These are phyloP conservation scores for Agrotis clavis DNA, from an alignment of 2,888 invertebrate species.

Conservation along the genomic window DNA sequence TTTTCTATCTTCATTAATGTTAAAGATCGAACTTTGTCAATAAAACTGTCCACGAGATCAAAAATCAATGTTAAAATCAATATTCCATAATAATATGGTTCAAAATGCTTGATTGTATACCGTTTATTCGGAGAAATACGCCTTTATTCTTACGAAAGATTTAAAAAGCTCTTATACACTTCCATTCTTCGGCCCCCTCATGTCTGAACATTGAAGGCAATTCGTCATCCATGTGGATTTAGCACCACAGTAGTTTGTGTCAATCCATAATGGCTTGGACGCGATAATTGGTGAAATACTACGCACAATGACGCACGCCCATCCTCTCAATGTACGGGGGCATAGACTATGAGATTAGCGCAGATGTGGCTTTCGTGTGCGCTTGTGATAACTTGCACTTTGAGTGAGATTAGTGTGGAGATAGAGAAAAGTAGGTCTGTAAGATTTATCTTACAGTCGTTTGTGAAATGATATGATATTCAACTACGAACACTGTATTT, in stretches of 20 bases:
- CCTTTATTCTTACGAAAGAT: neutral
- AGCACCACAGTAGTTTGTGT: slow-evolving; percentile 78
- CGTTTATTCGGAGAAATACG: neutral
- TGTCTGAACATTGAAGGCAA: slow-evolving; percentile 23
- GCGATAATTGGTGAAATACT: slow-evolving; percentile 87
- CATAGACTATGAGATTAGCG: slow-evolving; percentile 71
- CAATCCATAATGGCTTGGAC: slow-evolving; percentile 80
- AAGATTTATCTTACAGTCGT: too few relatives aligned
- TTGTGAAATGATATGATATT: neutral
- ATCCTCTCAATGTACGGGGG: slow-evolving; percentile 75
- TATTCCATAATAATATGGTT: neutral
- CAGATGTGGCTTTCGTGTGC: slow-evolving; percentile 24
- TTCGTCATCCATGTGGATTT: slow-evolving; percentile 69
- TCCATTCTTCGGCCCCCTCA: neutral
- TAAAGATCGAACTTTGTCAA: neutral
- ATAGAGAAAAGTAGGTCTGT: neutral
- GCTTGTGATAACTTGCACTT: slow-evolving; percentile 23
- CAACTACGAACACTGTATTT: neutral
- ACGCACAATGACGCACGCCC: slow-evolving; percentile 85
- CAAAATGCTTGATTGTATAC: neutral
- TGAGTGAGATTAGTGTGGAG: neutral
- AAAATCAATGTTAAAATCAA: neutral
- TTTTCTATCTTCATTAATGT: neutral
- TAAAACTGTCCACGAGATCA: neutral
- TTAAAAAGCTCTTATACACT: neutral